These are phyloP conservation scores for Poecilia velifera DNA, from an alignment of 2,797 vertebrate species.

Conservation along the genomic window DNA sequence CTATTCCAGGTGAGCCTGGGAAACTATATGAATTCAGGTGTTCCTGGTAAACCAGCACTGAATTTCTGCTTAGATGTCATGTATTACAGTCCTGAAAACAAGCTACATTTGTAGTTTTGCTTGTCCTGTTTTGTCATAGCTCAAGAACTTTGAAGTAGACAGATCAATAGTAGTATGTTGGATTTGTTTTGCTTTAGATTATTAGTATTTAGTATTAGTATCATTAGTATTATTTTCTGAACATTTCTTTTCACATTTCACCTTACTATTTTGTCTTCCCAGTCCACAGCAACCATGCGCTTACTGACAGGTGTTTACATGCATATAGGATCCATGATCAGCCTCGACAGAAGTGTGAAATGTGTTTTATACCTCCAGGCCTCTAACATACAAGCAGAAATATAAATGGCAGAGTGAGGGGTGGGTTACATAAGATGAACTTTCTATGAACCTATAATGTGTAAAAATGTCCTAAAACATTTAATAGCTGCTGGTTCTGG, in stretches of 20 bases:
- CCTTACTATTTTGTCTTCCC: background rate
- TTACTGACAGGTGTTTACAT: background rate
- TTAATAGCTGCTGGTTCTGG: too few species aligned
- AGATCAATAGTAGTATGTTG: too few species aligned
- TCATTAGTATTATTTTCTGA: background rate
- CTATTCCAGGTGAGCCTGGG: too few species aligned
- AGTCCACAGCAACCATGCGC: background rate
- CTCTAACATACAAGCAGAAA: conserved; percentile 1
- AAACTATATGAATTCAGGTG: too few species aligned
- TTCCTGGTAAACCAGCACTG: too few species aligned
- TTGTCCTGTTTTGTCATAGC: too few species aligned
- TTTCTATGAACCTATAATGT: conserved; percentile 4
- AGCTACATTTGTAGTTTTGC: too few species aligned
- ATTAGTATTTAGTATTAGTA: background rate
- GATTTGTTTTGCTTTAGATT: too few species aligned
- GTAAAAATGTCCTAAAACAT: conserved; percentile 22
- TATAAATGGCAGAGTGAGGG: background rate
- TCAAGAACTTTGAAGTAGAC: too few species aligned
- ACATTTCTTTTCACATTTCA: background rate
- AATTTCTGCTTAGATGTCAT: too few species aligned
- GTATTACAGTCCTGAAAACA: too few species aligned
- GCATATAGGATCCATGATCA: background rate
- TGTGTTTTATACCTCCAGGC: background rate
- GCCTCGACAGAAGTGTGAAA: conserved; percentile 12
- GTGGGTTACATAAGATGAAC: background rate